Evolutionary conservation across 2,888 invertebrate genomes (phyloP).

Genomic region (Oeneis ivallda): DNA sequence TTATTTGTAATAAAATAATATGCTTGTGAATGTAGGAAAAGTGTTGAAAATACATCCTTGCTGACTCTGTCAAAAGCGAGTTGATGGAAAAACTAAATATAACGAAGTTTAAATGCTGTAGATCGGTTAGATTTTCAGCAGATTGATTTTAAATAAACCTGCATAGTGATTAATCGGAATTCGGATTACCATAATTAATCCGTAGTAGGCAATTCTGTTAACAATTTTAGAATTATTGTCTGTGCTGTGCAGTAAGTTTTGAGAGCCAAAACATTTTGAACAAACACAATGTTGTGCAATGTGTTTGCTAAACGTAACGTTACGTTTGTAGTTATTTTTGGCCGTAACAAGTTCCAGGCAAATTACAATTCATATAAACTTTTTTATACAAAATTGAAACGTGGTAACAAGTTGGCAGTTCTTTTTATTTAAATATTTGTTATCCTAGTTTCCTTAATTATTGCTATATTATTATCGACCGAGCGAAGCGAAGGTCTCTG

Average conservation of each 20-base stretch:
- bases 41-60: no score
- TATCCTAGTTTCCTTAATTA: neutral
- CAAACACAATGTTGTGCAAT: constrained; percentile 6
- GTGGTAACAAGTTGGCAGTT: neutral
- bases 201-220: no score
- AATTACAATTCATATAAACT: neutral
- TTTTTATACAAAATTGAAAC: neutral
- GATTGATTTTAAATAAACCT: no score
- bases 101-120: no score
- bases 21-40: no score
- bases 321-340: constrained; percentile 7
- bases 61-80: no score
- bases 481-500: no score
- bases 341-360: constrained; percentile 1
- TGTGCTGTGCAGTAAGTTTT: neutral
- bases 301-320: constrained; percentile 5
- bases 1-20: no score
- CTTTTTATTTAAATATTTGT: neutral
- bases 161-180: no score
- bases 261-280: constrained; percentile 18
- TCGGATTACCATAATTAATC: no score
- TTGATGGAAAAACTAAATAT: no score
- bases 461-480: neutral
- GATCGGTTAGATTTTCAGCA: no score
- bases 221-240: neutral